These are phyloP conservation scores for Thinocorus orbignyianus DNA, from an alignment of 2,113 vertebrate genomes.

Conservation along the genomic window DNA sequence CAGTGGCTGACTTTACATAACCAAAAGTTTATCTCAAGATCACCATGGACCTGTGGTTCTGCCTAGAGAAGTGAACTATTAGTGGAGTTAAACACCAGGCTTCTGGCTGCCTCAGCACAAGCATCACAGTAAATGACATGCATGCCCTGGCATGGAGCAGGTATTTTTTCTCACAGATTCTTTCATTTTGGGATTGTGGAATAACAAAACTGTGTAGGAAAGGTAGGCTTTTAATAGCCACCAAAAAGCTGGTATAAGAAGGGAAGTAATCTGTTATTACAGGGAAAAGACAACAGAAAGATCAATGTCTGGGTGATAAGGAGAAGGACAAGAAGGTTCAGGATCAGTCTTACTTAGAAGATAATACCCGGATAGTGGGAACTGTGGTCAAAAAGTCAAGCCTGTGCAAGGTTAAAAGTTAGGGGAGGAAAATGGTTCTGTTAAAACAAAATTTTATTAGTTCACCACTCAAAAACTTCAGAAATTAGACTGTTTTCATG, in stretches of 20 bases:
- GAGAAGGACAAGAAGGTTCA: background rate
- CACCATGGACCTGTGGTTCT: background rate
- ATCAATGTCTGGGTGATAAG: background rate
- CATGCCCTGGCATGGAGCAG: background rate
- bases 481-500: background rate
- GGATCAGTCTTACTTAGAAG: background rate
- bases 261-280: background rate
- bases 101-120: background rate
- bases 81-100: background rate
- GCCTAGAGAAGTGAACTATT: background rate
- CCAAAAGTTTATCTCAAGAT: background rate
- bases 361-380: background rate
- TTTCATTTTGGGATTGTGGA: background rate
- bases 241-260: background rate
- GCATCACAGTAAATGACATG: background rate
- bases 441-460: background rate
- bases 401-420: background rate
- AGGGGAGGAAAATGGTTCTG: background rate
- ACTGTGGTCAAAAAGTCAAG: background rate
- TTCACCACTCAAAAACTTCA: background rate
- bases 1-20: background rate
- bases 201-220: background rate
- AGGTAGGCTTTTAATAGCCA: background rate
- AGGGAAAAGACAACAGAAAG: background rate
- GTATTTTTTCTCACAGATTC: background rate